Evolutionary conservation across 2,888 invertebrate species (phyloP).

Genomic region (Metellina segmentata): DNA sequence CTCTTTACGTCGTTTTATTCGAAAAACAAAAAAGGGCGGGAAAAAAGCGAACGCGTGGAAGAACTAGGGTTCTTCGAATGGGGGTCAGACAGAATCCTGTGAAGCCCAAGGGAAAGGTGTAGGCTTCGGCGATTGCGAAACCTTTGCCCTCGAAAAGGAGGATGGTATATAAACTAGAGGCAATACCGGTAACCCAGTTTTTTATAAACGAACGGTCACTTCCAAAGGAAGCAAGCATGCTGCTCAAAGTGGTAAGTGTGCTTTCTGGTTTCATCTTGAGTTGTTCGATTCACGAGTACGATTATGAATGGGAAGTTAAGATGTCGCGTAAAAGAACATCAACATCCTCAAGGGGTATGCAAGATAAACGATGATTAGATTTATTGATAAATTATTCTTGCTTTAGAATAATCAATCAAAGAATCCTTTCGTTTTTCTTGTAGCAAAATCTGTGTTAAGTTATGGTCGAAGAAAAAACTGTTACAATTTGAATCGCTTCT

Average conservation of each 20-base stretch:
- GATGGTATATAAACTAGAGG: conserved; percentile 75
- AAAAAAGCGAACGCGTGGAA: conserved; percentile 20
- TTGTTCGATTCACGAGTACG: not conserved
- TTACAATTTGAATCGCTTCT: too few species aligned
- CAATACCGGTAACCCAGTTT: conserved; percentile 71
- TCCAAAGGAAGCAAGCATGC: conserved; percentile 52
- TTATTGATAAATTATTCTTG: not conserved
- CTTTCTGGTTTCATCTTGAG: not conserved
- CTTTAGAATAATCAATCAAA: not conserved
- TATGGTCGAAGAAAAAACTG: too few species aligned
- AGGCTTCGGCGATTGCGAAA: conserved; percentile 59
- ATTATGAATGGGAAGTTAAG: too few species aligned
- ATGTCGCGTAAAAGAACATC: not conserved
- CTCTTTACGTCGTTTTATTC: conserved; percentile 10
- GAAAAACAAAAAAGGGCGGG: conserved; percentile 38
- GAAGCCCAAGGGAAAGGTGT: conserved; percentile 75
- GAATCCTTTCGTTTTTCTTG: not conserved
- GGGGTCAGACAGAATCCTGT: conserved; percentile 69
- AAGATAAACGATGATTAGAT: not conserved
- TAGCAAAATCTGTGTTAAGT: too few species aligned
- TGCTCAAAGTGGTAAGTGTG: conserved; percentile 68
- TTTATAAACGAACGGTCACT: conserved; percentile 57
- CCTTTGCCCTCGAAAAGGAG: conserved; percentile 70
- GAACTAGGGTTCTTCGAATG: conserved; percentile 66
- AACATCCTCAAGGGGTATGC: not conserved